phyloP scores from a whole-genome alignment of 2,888 invertebrate genomes.

The Microctonus brassicae region DNA sequence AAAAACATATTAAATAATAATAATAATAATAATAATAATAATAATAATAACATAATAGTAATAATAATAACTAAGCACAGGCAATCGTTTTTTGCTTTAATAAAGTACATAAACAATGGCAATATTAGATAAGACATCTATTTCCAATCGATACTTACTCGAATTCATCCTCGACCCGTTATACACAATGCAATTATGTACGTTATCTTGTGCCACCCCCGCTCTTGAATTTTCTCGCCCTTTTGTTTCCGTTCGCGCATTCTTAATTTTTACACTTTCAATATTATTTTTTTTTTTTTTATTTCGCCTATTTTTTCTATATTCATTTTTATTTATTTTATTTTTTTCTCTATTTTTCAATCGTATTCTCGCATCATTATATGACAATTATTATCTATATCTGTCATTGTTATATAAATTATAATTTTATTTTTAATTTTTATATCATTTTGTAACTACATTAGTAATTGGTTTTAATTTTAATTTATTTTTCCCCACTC shows the following conservation, averaged over 20 bases:
- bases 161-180: slow-evolving; percentile 40
- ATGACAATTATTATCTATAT: no score
- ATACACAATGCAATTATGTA: slow-evolving; percentile 42
- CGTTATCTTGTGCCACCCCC: slow-evolving; percentile 28
- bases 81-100: slow-evolving; percentile 6
- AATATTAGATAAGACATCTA: slow-evolving; percentile 34
- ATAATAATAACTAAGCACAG: slow-evolving; percentile 23
- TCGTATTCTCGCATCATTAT: not conserved
- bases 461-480: no score
- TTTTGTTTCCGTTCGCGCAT: slow-evolving; percentile 15
- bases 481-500: not conserved
- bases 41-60: slow-evolving; percentile 4
- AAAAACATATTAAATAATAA: not conserved
- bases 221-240: slow-evolving; percentile 20
- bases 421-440: no score
- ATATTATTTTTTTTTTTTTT: no score
- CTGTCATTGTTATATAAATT: no score
- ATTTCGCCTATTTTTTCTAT: no score
- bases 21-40: slow-evolving; percentile 23
- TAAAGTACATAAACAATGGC: slow-evolving; percentile 6
- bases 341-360: no score
- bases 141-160: slow-evolving; percentile 50
- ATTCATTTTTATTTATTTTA: no score
- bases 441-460: no score
- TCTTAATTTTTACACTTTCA: slow-evolving; percentile 28